Percentiles rank a stretch among this genome's conserved stretches.
Conservation (phyloP, 2,888 invertebrate species). For the Chrysotoxum bicinctum region DNA sequence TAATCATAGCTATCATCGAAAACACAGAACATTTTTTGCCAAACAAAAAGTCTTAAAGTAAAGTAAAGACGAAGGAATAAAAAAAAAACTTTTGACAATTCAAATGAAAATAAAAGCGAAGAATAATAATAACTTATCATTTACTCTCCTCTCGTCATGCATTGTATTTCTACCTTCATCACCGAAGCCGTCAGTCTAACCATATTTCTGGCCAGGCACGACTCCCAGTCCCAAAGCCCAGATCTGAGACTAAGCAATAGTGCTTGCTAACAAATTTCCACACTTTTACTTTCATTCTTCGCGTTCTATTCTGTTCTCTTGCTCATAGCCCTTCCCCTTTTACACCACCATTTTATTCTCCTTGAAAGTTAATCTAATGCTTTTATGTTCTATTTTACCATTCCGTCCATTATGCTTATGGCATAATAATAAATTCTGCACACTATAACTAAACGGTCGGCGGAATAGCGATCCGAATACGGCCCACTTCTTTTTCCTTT, state of each 20-base stretch:
- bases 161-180: neutral
- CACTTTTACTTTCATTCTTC: slow-evolving; percentile 68
- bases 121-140: slow-evolving; percentile 55
- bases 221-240: neutral
- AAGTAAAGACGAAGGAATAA: neutral
- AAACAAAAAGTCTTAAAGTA: slow-evolving; percentile 2
- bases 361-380: slow-evolving; percentile 41
- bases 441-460: slow-evolving; percentile 39
- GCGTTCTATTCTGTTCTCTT: slow-evolving; percentile 14
- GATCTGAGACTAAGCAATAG: neutral
- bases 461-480: slow-evolving; percentile 12
- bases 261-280: slow-evolving; percentile 59
- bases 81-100: slow-evolving; percentile 51
- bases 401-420: slow-evolving; percentile 47
- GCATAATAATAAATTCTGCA: slow-evolving; percentile 65
- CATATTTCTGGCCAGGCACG: neutral
- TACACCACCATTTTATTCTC: neutral
- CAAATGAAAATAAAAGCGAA: slow-evolving; percentile 62
- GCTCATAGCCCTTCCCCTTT: neutral
- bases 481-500: slow-evolving; percentile 57
- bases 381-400: slow-evolving; percentile 49
- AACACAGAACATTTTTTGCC: slow-evolving; percentile 6
- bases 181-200: neutral
- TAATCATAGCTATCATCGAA: slow-evolving; percentile 38
- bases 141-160: slow-evolving; percentile 25